Evolutionary conservation across 2,113 vertebrate genomes (phyloP).

Genomic region (Craseonycteris thonglongyai): DNA sequence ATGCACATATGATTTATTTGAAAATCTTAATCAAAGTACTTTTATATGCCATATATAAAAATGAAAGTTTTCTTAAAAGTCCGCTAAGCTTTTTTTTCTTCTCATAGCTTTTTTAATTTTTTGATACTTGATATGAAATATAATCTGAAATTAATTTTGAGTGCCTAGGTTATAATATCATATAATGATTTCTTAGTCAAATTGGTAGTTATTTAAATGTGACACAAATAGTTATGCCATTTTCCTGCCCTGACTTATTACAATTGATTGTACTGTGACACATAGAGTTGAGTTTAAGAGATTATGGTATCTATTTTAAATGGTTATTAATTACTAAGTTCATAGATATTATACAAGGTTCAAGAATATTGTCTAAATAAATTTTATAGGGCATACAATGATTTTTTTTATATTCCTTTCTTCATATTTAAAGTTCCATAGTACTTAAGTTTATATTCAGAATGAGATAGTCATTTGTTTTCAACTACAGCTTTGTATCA

Average conservation of each 20-base stretch:
- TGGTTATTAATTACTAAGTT: neutral
- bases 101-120: neutral
- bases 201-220: neutral
- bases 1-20: neutral
- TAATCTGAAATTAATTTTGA: neutral
- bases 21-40: neutral
- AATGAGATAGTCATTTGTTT: neutral
- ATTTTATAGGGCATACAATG: neutral
- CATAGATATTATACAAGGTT: neutral
- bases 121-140: neutral
- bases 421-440: neutral
- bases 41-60: neutral
- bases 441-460: neutral
- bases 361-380: neutral
- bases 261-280: neutral
- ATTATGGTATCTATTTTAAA: neutral
- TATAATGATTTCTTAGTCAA: neutral
- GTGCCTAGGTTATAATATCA: neutral
- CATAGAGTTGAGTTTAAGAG: neutral
- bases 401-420: neutral
- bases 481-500: constrained; percentile 17
- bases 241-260: neutral
- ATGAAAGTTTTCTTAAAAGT: neutral
- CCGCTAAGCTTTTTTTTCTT: neutral
- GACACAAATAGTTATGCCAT: neutral